Percentiles rank a stretch among this genome's conserved stretches.
Evolutionary conservation across 1,140 invertebrate genomes (phyloP).

Genomic region (Pinna nobilis): DNA sequence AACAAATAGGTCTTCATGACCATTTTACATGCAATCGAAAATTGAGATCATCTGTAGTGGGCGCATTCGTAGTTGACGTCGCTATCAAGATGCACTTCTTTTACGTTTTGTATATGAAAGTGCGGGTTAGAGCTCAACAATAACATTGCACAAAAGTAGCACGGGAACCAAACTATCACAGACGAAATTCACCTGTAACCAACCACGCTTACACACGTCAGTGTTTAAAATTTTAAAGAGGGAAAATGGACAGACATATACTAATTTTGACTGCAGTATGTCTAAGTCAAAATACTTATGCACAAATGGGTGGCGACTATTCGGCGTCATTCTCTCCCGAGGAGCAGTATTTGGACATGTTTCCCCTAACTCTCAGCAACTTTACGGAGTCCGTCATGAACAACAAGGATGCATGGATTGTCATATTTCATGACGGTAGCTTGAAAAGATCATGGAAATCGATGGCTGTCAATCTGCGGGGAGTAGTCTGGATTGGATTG

Average conservation of each 20-base stretch:
- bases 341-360: slow-evolving; percentile 52
- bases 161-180: too few species aligned
- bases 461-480: slow-evolving; percentile 56
- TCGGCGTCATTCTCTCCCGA: slow-evolving; percentile 23
- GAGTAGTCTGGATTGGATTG: slow-evolving; percentile 59
- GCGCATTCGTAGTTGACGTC: too few species aligned
- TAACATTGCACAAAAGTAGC: too few species aligned
- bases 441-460: slow-evolving; percentile 57
- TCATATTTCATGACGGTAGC: slow-evolving; percentile 59
- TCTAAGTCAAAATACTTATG: background rate
- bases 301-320: slow-evolving; percentile 7
- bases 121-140: too few species aligned
- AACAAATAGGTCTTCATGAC: too few species aligned
- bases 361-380: slow-evolving; percentile 54
- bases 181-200: slow-evolving; percentile 33
- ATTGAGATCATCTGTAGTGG: background rate
- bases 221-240: background rate
- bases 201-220: slow-evolving; percentile 44
- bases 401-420: slow-evolving; percentile 59
- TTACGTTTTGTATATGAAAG: too few species aligned
- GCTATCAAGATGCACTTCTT: too few species aligned
- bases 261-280: background rate
- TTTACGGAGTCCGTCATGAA: slow-evolving; percentile 57
- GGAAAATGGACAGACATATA: background rate
- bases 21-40: too few species aligned